Evolutionary conservation across 2,113 vertebrate species (phyloP).

Genomic region (Lampris incognitus): DNA sequence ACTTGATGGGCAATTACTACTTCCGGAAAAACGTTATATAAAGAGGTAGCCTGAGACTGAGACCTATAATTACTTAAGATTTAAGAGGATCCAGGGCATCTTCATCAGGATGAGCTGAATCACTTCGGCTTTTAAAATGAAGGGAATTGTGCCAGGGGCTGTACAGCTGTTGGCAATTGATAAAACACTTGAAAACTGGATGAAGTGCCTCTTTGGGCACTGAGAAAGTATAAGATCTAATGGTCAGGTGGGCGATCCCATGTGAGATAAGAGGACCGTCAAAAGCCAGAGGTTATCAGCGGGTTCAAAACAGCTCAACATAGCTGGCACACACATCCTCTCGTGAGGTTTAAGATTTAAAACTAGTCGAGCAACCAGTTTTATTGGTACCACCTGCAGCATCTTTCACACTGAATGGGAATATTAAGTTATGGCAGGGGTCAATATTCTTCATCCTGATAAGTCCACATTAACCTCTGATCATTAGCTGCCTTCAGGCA

Average conservation of each 20-base stretch:
- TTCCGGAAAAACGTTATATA: not conserved
- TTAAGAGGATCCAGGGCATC: conserved; percentile 11
- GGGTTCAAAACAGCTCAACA: conserved; percentile 51
- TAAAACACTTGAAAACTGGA: conserved; percentile 32
- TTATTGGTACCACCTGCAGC: no score
- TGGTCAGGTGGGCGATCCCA: conserved; percentile 47
- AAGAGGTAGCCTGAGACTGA: conserved; percentile 8
- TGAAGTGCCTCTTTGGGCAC: conserved; percentile 45
- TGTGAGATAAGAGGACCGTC: conserved; percentile 33
- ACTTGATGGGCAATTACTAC: conserved; percentile 11
- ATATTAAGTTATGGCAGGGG: not conserved
- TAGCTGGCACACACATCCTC: conserved; percentile 23
- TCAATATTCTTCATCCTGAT: no score
- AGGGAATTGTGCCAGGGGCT: conserved; percentile 28
- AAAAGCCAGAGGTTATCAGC: conserved; percentile 37
- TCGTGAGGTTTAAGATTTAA: conserved; percentile 4
- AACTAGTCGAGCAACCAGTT: no score
- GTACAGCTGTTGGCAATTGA: conserved; percentile 49
- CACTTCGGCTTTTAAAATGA: conserved; percentile 3
- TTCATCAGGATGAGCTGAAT: conserved; percentile 16
- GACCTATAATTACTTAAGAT: conserved; percentile 1
- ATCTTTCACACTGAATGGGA: not conserved
- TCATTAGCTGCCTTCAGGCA: no score
- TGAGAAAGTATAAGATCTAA: conserved; percentile 38
- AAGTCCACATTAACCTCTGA: no score